Percentiles rank a stretch among this genome's conserved stretches.
Conservation (phyloP, 1,140 invertebrate species). For the Sinonovacula constricta region DNA sequence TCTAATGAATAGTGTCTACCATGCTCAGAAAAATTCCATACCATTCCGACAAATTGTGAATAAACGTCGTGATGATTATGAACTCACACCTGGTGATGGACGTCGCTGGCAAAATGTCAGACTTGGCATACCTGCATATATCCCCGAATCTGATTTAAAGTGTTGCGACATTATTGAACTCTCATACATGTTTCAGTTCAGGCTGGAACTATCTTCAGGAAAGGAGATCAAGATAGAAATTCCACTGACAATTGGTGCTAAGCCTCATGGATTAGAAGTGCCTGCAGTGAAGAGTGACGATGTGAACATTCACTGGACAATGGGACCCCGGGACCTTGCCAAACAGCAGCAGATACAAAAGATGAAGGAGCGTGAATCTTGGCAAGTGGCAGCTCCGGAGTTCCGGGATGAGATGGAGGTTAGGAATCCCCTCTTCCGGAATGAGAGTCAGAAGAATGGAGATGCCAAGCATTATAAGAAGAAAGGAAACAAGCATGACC, state of each 20-base stretch:
- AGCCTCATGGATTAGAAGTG: constrained; percentile 62
- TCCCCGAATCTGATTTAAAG: constrained; percentile 75
- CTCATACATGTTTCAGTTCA: constrained; percentile 73
- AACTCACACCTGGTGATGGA: constrained; percentile 71
- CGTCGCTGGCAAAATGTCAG: constrained; percentile 74
- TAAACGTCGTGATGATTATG: constrained; percentile 74
- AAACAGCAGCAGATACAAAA: constrained; percentile 40
- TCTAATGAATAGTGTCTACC: constrained; percentile 73
- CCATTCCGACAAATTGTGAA: constrained; percentile 74
- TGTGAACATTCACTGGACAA: constrained; percentile 66
- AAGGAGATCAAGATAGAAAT: constrained; percentile 64
- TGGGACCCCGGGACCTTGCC: constrained; percentile 39
- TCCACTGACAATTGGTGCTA: constrained; percentile 68
- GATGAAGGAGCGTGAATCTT: constrained; percentile 30
- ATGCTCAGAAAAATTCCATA: constrained; percentile 68
- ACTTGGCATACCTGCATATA: constrained; percentile 75
- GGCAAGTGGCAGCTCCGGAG: constrained; percentile 57
- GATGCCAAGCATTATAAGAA: too few species aligned
- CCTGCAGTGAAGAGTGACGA: constrained; percentile 36
- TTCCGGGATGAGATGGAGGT: constrained; percentile 56
- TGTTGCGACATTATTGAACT: constrained; percentile 77
- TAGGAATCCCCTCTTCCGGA: constrained; percentile 65
- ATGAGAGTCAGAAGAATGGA: constrained; percentile 19
- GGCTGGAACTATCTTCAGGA: constrained; percentile 70
- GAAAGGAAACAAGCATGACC: too few species aligned